A percentile compares a stretch with the other conserved stretches of the same genome.
Conservation (phyloP, 1,140 invertebrate genomes). For the Heliconius congener region DNA sequence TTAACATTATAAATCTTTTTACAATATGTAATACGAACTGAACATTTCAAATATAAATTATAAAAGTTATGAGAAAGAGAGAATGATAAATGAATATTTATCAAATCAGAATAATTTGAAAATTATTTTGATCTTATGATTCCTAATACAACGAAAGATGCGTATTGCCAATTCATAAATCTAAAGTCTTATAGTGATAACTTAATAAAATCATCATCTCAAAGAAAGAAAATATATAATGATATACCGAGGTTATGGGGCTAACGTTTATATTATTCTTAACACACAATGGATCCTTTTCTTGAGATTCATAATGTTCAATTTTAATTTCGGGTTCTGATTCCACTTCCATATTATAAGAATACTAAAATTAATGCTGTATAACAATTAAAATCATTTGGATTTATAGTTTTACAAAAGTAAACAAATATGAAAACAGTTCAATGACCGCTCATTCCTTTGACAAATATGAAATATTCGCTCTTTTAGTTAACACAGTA, state of each 20-base stretch:
- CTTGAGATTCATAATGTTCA: constrained; percentile 46
- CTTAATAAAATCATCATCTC: not conserved
- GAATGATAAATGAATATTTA: too few species aligned
- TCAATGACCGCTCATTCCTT: not conserved
- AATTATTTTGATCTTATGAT: too few species aligned
- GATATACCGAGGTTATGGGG: not conserved
- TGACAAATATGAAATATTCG: not conserved
- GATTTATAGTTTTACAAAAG: not conserved
- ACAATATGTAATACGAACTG: not conserved
- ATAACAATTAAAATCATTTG: not conserved
- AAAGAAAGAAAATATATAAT: not conserved
- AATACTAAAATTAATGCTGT: not conserved
- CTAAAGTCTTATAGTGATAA: not conserved
- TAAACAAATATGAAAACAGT: constrained; percentile 4
- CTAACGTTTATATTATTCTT: constrained; percentile 20
- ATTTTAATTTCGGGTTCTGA: constrained; percentile 53
- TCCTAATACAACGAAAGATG: too few species aligned
- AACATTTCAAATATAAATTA: not conserved
- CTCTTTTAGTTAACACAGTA: too few species aligned
- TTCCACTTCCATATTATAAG: constrained; percentile 28
- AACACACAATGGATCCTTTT: constrained; percentile 43
- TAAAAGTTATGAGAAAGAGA: too few species aligned
- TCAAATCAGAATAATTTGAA: too few species aligned
- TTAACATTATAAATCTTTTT: not conserved
- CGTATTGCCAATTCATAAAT: too few species aligned